Conservation (phyloP, 2,113 vertebrate genomes). For the Carassius carassius region DNA sequence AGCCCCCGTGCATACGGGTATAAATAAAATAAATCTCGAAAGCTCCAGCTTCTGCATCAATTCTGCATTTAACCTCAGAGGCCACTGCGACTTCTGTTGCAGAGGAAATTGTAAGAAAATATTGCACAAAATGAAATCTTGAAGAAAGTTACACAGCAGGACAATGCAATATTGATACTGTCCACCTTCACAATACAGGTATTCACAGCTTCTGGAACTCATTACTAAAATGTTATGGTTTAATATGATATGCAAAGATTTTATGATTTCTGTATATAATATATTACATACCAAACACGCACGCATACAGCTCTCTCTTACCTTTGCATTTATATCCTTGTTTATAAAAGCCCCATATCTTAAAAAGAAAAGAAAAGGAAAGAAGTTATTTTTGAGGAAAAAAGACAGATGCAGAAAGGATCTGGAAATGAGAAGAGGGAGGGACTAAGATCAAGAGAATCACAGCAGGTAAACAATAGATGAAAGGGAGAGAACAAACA, state of each 20-base stretch:
- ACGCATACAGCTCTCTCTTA: conserved; percentile 64
- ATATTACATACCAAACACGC: neutral
- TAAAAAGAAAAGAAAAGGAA: conserved; percentile 24
- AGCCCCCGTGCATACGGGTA: too few relatives aligned
- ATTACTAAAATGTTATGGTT: neutral
- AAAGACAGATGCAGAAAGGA: neutral
- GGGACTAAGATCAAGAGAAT: neutral
- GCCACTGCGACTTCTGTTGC: neutral
- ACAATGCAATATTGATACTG: neutral
- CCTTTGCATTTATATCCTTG: conserved; percentile 91
- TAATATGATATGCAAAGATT: neutral
- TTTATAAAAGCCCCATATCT: conserved; percentile 91
- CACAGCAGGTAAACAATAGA: conserved; percentile 70
- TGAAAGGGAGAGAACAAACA: conserved; percentile 68
- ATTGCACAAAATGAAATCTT: neutral
- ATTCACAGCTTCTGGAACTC: neutral
- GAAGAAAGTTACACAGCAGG: neutral
- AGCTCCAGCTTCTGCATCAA: neutral
- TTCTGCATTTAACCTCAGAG: neutral
- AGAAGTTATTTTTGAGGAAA: neutral
- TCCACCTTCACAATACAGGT: neutral
- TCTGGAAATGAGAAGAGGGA: neutral
- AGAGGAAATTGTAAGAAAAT: neutral
- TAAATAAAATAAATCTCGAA: too few relatives aligned
- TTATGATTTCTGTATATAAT: neutral